Evolutionary conservation across 2,797 vertebrate species (phyloP), one percentile per base, ranked within the genome.

Genomic region (Corythornis leucogaster): DNA sequence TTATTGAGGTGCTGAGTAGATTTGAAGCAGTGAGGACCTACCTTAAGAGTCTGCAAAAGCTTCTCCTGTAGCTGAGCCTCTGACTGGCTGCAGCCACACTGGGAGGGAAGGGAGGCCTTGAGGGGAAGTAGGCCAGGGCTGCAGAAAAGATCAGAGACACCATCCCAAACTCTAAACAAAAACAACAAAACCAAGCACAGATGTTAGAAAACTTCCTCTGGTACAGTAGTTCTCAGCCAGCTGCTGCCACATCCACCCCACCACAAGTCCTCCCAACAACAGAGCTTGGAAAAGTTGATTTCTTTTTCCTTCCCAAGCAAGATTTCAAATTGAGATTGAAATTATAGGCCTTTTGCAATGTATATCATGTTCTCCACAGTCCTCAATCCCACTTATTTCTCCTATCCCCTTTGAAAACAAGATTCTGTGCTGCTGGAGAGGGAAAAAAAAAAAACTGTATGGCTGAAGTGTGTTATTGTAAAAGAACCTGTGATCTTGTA

Each of bases 31-130:
- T 12, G 55, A 78, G 43, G 68, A 91, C 88, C 94, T 98, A 99
- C 99, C 99, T 99, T 59, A 99, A 97, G 30, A 99, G 97, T 84
- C 98, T 98, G 97, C 98, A 99, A 96, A 99, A 99, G 96, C 99
- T 99, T 96, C 97, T 99, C 89, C 98, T 98, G 95, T 99, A 99
- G 93, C 99, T 98, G 74, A 99, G 98, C 25, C 99, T 97, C 87
- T 99, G 99, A 95, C 99, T 99, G 4, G 99, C 99, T 3, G 99
- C 99, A 24, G 99, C 99, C 80, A 99, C 98, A 2, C 99, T 99
- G 84, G 99, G 99, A 83, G 99, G 99, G 66, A 98, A 94, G 0
- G 99, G 99, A 30, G 99, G 99, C 9, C 99, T 98, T 0, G 99
- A 98, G 18, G 99, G 99, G 96, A 99, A 99, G 91, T 99, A 99